Conservation (phyloP, 2,113 vertebrate genomes). For the Anhinga rufa region DNA sequence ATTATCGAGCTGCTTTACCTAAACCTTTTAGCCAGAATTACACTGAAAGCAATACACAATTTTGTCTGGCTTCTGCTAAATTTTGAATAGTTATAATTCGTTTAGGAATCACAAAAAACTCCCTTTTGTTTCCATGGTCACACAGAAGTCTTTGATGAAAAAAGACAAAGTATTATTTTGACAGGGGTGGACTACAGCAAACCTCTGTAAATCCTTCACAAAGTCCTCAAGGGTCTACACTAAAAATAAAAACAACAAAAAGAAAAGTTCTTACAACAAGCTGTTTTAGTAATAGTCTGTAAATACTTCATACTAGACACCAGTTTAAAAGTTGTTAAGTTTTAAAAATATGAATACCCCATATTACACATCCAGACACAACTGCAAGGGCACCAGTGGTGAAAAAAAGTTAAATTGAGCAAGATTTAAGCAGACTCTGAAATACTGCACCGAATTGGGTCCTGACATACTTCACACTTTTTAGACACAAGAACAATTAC, state of each 20-base stretch:
- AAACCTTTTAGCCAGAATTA: not conserved
- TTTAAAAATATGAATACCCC: not conserved
- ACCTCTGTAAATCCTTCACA: not conserved
- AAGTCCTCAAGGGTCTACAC: not conserved
- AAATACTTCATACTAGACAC: not conserved
- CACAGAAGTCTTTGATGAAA: not conserved
- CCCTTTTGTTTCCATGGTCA: not conserved
- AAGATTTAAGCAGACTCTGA: no score
- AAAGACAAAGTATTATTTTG: not conserved
- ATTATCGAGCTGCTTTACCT: not conserved
- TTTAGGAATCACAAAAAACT: not conserved
- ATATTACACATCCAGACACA: not conserved
- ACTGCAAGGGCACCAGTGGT: not conserved
- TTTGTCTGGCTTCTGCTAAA: not conserved
- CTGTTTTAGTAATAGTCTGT: not conserved
- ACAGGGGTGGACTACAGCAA: not conserved
- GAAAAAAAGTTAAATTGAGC: not conserved
- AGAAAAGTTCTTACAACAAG: not conserved
- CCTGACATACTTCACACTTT: not conserved
- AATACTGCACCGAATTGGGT: not conserved
- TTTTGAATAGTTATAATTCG: not conserved
- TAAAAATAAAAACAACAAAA: not conserved
- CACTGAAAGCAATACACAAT: not conserved
- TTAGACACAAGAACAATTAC: not conserved
- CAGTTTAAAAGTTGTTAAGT: not conserved